Evolutionary conservation across 2,113 vertebrate species (phyloP).

Genomic region (Orycteropus afer): DNA sequence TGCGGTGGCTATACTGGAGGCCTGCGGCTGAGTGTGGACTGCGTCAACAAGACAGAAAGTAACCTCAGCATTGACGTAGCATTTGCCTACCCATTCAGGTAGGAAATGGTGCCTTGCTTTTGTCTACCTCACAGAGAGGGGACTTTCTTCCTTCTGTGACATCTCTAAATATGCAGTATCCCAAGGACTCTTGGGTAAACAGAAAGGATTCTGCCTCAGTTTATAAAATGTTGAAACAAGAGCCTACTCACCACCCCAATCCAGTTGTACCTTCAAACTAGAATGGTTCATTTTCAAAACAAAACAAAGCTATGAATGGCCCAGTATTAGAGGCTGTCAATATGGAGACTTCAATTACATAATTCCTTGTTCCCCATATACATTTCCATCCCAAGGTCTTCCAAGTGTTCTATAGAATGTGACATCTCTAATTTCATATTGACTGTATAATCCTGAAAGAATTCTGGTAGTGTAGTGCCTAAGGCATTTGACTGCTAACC

Average conservation of each 20-base stretch:
- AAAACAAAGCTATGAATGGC: not conserved
- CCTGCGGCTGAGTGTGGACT: slow-evolving; percentile 97
- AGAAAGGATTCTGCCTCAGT: not conserved
- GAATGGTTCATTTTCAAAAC: not conserved
- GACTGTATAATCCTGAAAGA: not conserved
- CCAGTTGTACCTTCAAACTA: not conserved
- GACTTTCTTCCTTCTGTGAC: not conserved
- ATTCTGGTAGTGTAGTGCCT: no score
- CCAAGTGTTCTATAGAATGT: not conserved
- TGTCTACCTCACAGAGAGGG: fast-evolving
- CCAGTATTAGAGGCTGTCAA: not conserved
- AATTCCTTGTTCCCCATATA: not conserved
- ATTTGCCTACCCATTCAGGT: slow-evolving; percentile 98
- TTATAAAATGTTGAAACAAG: not conserved
- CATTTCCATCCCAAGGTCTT: not conserved
- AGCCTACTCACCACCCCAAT: not conserved
- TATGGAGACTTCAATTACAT: not conserved
- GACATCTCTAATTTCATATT: slow-evolving; percentile 11
- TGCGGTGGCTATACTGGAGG: slow-evolving; percentile 97
- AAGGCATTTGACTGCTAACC: no score
- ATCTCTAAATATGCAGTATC: not conserved
- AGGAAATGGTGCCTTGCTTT: slow-evolving; percentile 35
- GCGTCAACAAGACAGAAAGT: slow-evolving; percentile 96
- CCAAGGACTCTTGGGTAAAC: not conserved
- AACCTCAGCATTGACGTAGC: slow-evolving; percentile 95